Conservation (phyloP, 2,113 vertebrate species). For the Nannospalax galili region DNA sequence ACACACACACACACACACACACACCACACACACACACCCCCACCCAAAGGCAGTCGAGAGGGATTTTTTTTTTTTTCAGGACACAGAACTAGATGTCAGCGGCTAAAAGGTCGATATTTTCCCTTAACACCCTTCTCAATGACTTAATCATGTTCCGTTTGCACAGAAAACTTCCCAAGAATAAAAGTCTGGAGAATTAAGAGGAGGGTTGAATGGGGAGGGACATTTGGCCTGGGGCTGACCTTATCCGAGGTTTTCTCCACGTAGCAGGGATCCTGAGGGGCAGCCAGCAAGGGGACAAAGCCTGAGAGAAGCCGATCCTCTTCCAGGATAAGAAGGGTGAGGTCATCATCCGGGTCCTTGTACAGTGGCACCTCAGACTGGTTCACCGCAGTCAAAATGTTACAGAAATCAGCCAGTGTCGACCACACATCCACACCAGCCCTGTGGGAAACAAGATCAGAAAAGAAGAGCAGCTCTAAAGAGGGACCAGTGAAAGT, state of each 20-base stretch:
- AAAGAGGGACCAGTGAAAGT: constrained; percentile 81
- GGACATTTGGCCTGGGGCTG: constrained; percentile 87
- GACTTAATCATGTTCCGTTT: constrained; percentile 96
- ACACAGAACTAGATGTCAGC: constrained; percentile 93
- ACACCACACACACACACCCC: constrained; percentile 78
- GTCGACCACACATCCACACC: constrained; percentile 95
- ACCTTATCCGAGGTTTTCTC: constrained; percentile 95
- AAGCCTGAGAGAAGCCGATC: constrained; percentile 97
- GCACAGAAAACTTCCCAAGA: constrained; percentile 95
- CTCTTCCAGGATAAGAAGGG: constrained; percentile 95
- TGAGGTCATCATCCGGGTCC: constrained; percentile 96
- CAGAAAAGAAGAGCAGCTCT: constrained; percentile 80
- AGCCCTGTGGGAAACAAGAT: constrained; percentile 84
- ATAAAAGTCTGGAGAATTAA: constrained; percentile 87
- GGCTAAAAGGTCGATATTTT: constrained; percentile 99
- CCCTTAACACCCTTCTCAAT: constrained; percentile 97
- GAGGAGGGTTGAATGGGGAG: constrained; percentile 80
- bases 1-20: background rate
- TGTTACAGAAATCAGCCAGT: constrained; percentile 96
- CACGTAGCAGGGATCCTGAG: constrained; percentile 98
- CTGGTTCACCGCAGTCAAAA: constrained; percentile 95
- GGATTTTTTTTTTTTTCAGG: constrained; percentile 88
- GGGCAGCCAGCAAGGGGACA: constrained; percentile 96
- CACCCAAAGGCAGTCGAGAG: constrained; percentile 91
- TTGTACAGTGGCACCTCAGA: constrained; percentile 97